Conservation (phyloP, 2,113 vertebrate genomes). For the Nicator chloris region DNA sequence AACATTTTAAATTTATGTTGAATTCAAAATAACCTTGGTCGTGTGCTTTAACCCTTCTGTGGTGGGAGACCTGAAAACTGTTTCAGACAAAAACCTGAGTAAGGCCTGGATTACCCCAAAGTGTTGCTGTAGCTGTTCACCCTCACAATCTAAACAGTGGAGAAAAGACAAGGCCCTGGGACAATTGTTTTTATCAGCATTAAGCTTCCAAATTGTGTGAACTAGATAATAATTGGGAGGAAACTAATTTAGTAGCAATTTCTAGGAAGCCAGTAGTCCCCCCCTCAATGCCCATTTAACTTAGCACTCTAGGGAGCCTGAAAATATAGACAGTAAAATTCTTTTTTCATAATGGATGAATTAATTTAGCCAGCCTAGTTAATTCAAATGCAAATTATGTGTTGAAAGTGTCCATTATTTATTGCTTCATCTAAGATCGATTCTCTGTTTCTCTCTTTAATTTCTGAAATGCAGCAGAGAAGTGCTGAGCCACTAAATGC, state of each 20-base stretch:
- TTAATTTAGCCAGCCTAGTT: constrained; percentile 55
- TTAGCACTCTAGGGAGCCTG: constrained; percentile 14
- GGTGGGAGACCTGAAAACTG: not conserved
- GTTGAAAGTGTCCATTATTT: constrained; percentile 60
- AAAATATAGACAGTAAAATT: constrained; percentile 54
- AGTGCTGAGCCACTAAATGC: not conserved
- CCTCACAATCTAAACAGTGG: not conserved
- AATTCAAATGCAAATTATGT: constrained; percentile 61
- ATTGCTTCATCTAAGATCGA: constrained; percentile 41
- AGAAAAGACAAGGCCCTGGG: not conserved
- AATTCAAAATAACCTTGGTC: not conserved
- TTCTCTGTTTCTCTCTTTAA: constrained; percentile 23
- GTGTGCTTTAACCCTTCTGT: not conserved
- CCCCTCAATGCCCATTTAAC: not conserved
- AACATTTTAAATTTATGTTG: not conserved
- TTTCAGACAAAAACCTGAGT: not conserved
- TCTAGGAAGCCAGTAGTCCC: not conserved
- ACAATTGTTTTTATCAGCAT: not conserved
- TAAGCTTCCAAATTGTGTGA: not conserved
- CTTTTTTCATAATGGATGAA: constrained; percentile 42
- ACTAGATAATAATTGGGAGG: not conserved
- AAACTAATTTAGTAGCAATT: constrained; percentile 19
- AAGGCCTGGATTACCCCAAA: not conserved
- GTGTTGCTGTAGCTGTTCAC: not conserved
- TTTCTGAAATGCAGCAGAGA: constrained; percentile 24